phyloP scores from a whole-genome alignment of 2,888 invertebrate species.

The Encarsia formosa region DNA sequence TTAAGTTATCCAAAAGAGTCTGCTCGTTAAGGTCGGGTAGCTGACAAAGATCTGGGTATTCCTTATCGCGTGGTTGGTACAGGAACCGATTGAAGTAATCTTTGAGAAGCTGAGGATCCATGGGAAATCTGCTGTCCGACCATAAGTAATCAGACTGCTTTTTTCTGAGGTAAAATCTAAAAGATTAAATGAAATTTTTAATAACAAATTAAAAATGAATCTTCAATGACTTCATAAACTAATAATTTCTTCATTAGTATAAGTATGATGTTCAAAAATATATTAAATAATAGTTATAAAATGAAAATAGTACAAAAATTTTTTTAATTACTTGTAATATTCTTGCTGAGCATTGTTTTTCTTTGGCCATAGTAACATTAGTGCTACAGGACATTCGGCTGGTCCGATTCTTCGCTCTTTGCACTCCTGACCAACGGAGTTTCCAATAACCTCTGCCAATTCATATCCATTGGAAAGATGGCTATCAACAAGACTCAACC shows the following conservation, averaged over 20 bases:
- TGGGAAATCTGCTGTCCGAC: slow-evolving; percentile 77
- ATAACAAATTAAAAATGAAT: no score
- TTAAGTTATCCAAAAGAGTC: slow-evolving; percentile 85
- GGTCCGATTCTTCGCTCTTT: slow-evolving; percentile 85
- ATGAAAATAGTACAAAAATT: background rate
- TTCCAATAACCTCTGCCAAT: slow-evolving; percentile 83
- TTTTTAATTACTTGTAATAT: slow-evolving; percentile 54
- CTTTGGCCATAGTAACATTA: slow-evolving; percentile 80
- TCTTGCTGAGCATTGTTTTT: slow-evolving; percentile 54
- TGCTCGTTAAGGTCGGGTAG: slow-evolving; percentile 92
- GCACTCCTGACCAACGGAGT: slow-evolving; percentile 82
- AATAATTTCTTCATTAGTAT: no score
- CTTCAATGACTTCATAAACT: no score
- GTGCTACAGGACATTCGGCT: slow-evolving; percentile 75
- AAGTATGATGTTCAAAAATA: no score
- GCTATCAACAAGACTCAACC: slow-evolving; percentile 60
- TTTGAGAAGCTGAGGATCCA: slow-evolving; percentile 87
- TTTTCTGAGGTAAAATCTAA: slow-evolving; percentile 82
- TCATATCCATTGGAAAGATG: slow-evolving; percentile 63
- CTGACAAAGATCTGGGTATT: slow-evolving; percentile 94
- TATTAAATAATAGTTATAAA: no score
- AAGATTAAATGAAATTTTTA: background rate
- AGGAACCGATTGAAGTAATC: slow-evolving; percentile 89
- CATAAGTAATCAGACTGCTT: slow-evolving; percentile 80
- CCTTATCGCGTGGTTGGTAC: slow-evolving; percentile 87